Base-by-base conservation (phyloP, 2,113 vertebrate genomes). In the Dromaius novaehollandiae region DNA sequence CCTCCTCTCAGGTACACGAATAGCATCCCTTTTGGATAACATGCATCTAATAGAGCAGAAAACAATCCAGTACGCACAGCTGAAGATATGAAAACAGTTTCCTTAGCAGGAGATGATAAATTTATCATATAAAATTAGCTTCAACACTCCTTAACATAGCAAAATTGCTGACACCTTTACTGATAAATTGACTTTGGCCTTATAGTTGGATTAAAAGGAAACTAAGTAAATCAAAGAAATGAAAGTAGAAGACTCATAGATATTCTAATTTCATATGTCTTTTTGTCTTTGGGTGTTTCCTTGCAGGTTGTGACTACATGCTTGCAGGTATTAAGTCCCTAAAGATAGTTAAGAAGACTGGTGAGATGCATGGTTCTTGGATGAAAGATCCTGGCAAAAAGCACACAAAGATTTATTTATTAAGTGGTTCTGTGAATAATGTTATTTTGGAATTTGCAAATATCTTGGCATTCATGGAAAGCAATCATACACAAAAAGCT, bases 331-430 rank as follows among this genome's bases (percentile, higher is more conserved):
- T 99, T 88, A 99, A 98, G 97, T 99, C 99, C 24, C 96, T 99
- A 66, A 99, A 99, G 97, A 98, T 99, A 60, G 98, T 99, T 68
- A 99, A 99, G 98, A 99, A 98, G 96, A 96, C 97, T 21, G 98
- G 98, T 80, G 98, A 98, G 14, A 68, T 81, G 15, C 77, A 97
- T 2, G 99, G 99, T 13, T 98, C 98, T 92, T 99, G 99, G 99
- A 98, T 99, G 98, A 99, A 98, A 97, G 99, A 99, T 90, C 98
- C 98, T 18, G 97, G 95, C 28, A 97, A 98, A 79, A 97, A 98
- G 40, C 99, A 99, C 28, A 11, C 94, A 0, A 99, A 99, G 97
- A 98, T 99, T 85, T 99, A 99, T 97, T 97, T 99, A 95, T 98
- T 99, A 64, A 98, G 97, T 19, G 99, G 99, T 46, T 95, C 98